Conservation (phyloP, 2,888 invertebrate species). For the Azorinus chamasolen region DNA sequence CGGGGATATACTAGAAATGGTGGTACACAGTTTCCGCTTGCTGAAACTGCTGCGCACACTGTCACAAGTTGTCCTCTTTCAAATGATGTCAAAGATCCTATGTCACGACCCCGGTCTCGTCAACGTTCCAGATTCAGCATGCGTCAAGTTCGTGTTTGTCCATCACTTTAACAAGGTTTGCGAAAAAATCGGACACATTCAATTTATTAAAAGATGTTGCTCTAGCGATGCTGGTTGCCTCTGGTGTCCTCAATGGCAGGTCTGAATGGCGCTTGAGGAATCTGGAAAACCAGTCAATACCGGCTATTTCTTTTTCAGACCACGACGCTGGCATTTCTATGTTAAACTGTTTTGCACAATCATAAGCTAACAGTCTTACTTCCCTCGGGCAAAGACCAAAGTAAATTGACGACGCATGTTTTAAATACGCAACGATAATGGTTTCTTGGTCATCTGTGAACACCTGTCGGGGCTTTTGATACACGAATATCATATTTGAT, state of each 20-base stretch:
- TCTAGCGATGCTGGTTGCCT: conserved; percentile 38
- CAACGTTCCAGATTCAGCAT: conserved; percentile 41
- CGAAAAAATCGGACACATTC: conserved; percentile 19
- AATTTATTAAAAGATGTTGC: conserved; percentile 30
- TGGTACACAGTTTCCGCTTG: conserved; percentile 37
- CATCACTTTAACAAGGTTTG: conserved; percentile 17
- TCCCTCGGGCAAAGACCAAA: conserved; percentile 46
- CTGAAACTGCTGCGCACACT: conserved; percentile 11
- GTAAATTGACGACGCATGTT: conserved; percentile 32
- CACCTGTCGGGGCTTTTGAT: too few relatives aligned
- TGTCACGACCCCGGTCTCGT: conserved; percentile 59
- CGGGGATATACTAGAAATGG: conserved; percentile 53
- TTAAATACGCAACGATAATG: conserved; percentile 22
- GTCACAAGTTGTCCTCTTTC: too few relatives aligned
- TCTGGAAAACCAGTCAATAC: conserved; percentile 82
- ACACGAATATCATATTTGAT: conserved; percentile 8
- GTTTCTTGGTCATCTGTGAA: conserved; percentile 25
- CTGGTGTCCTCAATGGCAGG: conserved; percentile 16
- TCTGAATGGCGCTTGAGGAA: conserved; percentile 23
- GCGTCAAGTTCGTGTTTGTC: conserved; percentile 13
- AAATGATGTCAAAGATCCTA: conserved; percentile 29
- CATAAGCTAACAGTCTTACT: conserved; percentile 39
- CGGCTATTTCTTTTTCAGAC: conserved; percentile 54
- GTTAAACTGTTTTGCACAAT: conserved; percentile 33
- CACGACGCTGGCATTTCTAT: conserved; percentile 37